Evolutionary conservation across 1,140 invertebrate species (phyloP), one percentile per base, ranked within the genome.

Genomic region (Diorhabda carinulata): DNA sequence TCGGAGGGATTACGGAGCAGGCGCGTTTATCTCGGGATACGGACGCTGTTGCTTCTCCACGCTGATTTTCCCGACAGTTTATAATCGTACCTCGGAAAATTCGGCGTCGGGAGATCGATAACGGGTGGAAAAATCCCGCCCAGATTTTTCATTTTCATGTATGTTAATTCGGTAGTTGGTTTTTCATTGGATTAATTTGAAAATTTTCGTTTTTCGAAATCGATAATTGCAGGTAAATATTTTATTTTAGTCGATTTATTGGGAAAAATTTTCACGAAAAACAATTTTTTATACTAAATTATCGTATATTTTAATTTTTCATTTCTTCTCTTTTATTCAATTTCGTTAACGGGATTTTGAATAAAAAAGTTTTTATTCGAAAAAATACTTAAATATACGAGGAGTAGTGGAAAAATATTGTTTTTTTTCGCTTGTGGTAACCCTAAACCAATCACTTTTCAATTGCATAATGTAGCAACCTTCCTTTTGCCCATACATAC

Each of bases 1-100:
- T 67, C 43, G 25, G 58, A 45, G 40, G 66, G 58, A 52, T 41
- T 41, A 41, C 43, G 25, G 61, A 69, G 72, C 74, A 71, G 71
- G 74, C 73, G 69, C 70, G 67, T 45, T 72, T 43, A 63, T 57
- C 64, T 58, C 25, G 68, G 69, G 72, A 74, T 68, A 71, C 74
- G 72, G 74, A 76, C 72, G 74, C 74, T 76, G 74, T 76, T 76
- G 74, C 74, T 72, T 76, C 74, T 76, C 69, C 70, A 74, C 70
- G 70, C 63, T 71, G 64, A 52, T 52, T 52, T 52, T 52, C 68
- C 68, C 70, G 71, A 72, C 74, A 71, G 72, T 74, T 71, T 67
- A 71, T 68, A 67, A 67, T 70, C 70, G 72, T 70, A 67, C 72
- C 69, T 69, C 72, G 72, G 71, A 75, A 73, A 62, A 62, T 10